phyloP scores from a whole-genome alignment of 2,113 vertebrate species.

The Corythornis cristatus region DNA sequence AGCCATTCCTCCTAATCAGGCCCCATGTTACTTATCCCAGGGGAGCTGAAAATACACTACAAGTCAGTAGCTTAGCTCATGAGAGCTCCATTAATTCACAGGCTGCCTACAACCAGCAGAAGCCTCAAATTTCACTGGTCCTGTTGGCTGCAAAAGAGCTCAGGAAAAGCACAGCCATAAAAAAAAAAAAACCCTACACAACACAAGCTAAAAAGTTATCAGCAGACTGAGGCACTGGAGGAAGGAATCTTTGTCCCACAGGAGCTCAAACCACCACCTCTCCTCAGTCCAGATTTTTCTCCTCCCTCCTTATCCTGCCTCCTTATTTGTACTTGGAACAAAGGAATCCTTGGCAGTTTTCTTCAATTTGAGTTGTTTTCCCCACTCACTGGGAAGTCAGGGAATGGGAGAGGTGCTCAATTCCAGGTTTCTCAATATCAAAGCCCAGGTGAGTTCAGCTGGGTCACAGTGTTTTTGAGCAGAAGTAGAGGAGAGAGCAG shows the following conservation, averaged over 20 bases:
- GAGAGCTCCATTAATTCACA: background rate
- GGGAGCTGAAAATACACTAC: background rate
- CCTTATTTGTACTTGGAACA: background rate
- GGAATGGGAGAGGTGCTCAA: background rate
- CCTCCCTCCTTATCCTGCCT: background rate
- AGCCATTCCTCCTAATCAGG: background rate
- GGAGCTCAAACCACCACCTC: background rate
- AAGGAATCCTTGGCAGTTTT: background rate
- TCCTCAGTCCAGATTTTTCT: background rate
- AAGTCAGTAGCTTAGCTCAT: background rate
- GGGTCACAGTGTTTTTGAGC: background rate
- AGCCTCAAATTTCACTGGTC: background rate
- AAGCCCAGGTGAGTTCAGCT: background rate
- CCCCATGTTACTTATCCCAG: background rate
- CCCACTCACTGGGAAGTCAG: rapidly evolving
- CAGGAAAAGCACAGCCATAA: background rate
- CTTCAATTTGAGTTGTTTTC: background rate
- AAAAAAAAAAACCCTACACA: background rate
- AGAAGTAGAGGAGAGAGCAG: background rate
- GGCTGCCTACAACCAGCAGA: background rate
- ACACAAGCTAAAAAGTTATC: background rate
- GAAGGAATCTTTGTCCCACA: background rate
- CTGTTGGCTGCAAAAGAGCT: background rate
- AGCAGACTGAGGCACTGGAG: background rate
- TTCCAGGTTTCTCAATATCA: background rate